Conservation (phyloP, 2,113 vertebrate species). For the Pseudopodoces humilis region DNA sequence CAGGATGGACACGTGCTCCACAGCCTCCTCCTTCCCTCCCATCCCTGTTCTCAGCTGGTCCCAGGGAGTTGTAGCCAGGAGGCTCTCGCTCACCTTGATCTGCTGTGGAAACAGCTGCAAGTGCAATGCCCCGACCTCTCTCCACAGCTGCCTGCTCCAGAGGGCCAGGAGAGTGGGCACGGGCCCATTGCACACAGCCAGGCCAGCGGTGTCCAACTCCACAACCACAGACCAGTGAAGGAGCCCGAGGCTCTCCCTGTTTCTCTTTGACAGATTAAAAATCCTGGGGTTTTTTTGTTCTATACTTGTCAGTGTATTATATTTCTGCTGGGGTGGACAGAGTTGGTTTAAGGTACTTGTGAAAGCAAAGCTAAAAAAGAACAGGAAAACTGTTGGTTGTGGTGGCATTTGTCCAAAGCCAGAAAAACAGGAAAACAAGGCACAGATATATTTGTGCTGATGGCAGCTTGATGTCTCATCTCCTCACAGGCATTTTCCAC, state of each 20-base stretch:
- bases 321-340: not conserved
- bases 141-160: not conserved
- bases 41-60: fast-evolving
- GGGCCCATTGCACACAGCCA: not conserved
- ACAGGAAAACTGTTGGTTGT: not conserved
- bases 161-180: not conserved
- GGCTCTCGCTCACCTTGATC: not conserved
- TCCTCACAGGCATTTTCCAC: not conserved
- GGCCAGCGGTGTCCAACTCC: not conserved
- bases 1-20: fast-evolving
- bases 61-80: not conserved
- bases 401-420: not conserved
- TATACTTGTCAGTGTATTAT: not conserved
- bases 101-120: not conserved
- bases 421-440: not conserved
- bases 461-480: not conserved
- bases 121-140: fast-evolving
- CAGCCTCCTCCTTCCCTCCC: not conserved
- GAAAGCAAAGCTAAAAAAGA: not conserved
- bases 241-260: not conserved
- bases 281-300: not conserved
- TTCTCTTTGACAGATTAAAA: not conserved
- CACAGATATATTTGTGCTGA: not conserved
- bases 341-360: not conserved
- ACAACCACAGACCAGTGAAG: fast-evolving